phyloP scores from a whole-genome alignment of 2,113 vertebrate species.

The Colaptes auratus region DNA sequence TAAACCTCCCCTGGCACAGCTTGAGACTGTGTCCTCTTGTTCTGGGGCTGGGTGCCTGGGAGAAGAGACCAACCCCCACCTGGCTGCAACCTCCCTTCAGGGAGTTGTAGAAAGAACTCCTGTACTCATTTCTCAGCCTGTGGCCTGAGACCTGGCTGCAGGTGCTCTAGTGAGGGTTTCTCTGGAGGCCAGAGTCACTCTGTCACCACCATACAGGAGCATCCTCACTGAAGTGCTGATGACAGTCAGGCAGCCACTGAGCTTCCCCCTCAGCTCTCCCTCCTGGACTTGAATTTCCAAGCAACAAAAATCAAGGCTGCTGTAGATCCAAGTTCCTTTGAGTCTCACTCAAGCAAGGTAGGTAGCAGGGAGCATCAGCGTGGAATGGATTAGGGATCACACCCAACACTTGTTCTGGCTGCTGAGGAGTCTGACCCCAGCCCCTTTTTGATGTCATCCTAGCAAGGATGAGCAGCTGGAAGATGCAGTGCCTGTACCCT shows the following conservation, averaged over 20 bases:
- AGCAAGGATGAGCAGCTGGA: neutral
- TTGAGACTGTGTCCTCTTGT: too few relatives aligned
- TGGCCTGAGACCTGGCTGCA: neutral
- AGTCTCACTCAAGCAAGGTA: neutral
- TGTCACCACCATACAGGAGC: neutral
- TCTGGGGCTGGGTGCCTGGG: too few relatives aligned
- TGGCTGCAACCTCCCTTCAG: too few relatives aligned
- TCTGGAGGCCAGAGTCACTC: neutral
- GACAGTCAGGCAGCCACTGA: neutral
- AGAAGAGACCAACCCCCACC: too few relatives aligned
- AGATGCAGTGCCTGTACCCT: neutral
- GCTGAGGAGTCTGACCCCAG: neutral
- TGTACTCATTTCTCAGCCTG: neutral
- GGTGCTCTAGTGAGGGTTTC: neutral
- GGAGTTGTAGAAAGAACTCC: too few relatives aligned
- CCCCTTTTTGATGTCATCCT: neutral
- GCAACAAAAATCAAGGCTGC: neutral
- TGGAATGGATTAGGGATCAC: neutral
- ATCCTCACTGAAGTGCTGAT: neutral
- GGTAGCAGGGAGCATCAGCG: neutral
- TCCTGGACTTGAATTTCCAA: neutral
- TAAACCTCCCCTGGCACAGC: too few relatives aligned
- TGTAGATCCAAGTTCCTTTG: neutral
- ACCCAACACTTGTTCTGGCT: neutral
- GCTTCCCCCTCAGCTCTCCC: neutral